Conservation (phyloP, 1,140 invertebrate genomes). For the Drosophila virilis region DNA sequence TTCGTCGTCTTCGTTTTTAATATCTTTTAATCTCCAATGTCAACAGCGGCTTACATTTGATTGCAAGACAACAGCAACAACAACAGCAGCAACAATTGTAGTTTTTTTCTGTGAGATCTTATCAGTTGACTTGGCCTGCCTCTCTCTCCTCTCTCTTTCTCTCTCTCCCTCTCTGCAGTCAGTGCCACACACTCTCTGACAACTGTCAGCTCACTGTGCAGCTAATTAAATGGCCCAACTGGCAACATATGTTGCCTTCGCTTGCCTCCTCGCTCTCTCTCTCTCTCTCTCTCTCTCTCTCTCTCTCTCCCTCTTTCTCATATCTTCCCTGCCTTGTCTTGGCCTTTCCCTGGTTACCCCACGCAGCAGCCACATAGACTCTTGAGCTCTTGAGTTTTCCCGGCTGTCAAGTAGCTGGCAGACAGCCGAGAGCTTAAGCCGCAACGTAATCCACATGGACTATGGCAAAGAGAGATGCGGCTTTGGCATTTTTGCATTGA, state of each 20-base stretch:
- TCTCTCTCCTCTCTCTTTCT: slow-evolving; percentile 1
- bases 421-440: slow-evolving; percentile 42
- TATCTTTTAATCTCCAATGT: slow-evolving; percentile 83
- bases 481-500: slow-evolving; percentile 36
- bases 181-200: slow-evolving; percentile 53
- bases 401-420: slow-evolving; percentile 50
- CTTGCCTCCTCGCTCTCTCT: slow-evolving; percentile 1
- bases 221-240: slow-evolving; percentile 81
- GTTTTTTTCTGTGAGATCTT: slow-evolving; percentile 63
- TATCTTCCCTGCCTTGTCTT: background rate
- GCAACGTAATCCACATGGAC: slow-evolving; percentile 40
- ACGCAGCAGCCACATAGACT: slow-evolving; percentile 43
- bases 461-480: slow-evolving; percentile 4
- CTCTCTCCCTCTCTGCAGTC: slow-evolving; percentile 32
- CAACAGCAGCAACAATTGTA: slow-evolving; percentile 41
- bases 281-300: background rate
- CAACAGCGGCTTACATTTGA: slow-evolving; percentile 83
- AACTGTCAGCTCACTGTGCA: slow-evolving; percentile 68
- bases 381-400: slow-evolving; percentile 44
- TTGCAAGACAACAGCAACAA: slow-evolving; percentile 73
- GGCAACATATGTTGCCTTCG: slow-evolving; percentile 74
- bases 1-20: slow-evolving; percentile 79
- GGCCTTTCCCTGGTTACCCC: slow-evolving; percentile 28
- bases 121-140: slow-evolving; percentile 50
- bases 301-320: background rate